Evolutionary conservation across 2,113 vertebrate species (phyloP).

Genomic region (mouse (Mus musculus)): DNA sequence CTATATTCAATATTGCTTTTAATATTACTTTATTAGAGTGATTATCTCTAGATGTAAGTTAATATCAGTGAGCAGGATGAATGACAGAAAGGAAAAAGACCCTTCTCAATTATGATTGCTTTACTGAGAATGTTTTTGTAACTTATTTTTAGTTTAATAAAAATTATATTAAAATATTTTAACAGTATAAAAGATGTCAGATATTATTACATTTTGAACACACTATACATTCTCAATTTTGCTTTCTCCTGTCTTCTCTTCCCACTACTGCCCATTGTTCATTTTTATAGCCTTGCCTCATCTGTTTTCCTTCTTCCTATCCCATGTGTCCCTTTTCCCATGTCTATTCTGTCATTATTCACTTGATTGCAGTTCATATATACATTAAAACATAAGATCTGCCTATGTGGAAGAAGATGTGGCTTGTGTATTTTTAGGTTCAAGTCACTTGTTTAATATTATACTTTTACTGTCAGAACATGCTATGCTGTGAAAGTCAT

Average conservation of each 20-base stretch:
- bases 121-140: not conserved
- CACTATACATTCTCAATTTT: not conserved
- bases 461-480: not conserved
- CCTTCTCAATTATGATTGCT: not conserved
- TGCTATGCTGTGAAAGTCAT: not conserved
- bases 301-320: not conserved
- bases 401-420: not conserved
- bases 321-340: not conserved
- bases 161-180: not conserved
- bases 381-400: not conserved
- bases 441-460: not conserved
- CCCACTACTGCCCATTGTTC: not conserved
- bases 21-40: not conserved
- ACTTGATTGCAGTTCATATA: not conserved
- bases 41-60: not conserved
- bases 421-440: not conserved
- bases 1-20: not conserved
- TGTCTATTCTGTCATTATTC: too few relatives aligned
- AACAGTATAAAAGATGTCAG: not conserved
- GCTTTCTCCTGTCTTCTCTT: not conserved
- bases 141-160: not conserved
- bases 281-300: too few relatives aligned
- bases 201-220: not conserved
- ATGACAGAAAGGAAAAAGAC: not conserved
- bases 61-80: not conserved